Base-by-base conservation (phyloP, 1,140 invertebrate genomes). In the Zaprionus taronus region DNA sequence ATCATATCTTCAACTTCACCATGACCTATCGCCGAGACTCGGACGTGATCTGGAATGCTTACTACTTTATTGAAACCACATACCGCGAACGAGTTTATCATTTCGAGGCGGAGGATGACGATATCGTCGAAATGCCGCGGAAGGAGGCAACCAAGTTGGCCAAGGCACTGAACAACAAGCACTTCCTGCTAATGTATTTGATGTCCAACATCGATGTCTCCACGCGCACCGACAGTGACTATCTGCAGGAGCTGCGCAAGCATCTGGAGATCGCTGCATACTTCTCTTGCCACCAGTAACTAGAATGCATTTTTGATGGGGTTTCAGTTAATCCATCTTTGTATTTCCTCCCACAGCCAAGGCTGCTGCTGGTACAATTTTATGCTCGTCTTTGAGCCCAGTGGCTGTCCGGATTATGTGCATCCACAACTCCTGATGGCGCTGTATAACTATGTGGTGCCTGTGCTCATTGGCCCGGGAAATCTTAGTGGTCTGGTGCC, bases 1-100 rank as follows among this genome's bases (percentile, higher is more conserved):
- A 17, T 24, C 0, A 28, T 0, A 2, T 15, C 1, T 89, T 80
- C 15, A 91, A 89, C 14, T 56, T 75, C 4, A 84, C 84, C 2
- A 86, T 86, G 83, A 80, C 66, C 34, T 86, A 86, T 55, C 83
- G 83, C 3, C 38, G 28, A n/a, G 83, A 86, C 17, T 86, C 83
- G 12, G 72, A 86, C 26, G 1, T 86, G 9, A 22, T 82, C 5
- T 86, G 83, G 83, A 63, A 70, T 22, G 38, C 74, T 4, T 72
- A 75, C 28, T 78, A 69, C 31, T 87, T 86, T 9, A 41, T 72
- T 1, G 15, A 15, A 14, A 7, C 6, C 0, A 20, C 38, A 12
- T 4, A 24, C 7, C 9, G 36, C 1, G 12, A 24, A 0, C 47
- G 77, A 3, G 0, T 80, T 9, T 44, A 28, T 1, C 28, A 11